phyloP scores from a whole-genome alignment of 2,797 vertebrate genomes.

The Hypotaenidia okinawae region DNA sequence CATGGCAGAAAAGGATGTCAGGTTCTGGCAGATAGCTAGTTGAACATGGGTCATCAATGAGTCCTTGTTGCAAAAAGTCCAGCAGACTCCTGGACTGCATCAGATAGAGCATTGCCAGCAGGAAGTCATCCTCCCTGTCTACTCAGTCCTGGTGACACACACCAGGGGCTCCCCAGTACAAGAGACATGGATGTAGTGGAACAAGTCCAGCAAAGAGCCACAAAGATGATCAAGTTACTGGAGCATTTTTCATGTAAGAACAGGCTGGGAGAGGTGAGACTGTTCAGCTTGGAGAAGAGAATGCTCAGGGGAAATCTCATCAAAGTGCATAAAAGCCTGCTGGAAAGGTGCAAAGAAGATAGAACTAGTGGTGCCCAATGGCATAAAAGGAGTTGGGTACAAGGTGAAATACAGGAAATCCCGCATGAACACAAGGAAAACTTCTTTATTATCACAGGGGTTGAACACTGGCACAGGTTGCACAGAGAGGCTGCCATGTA shows the following conservation, averaged over 20 bases:
- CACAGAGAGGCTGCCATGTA: background rate
- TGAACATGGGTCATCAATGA: background rate
- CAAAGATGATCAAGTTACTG: background rate
- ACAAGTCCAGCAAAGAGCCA: background rate
- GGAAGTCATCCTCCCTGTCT: background rate
- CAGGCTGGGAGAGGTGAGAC: background rate
- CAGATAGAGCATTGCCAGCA: background rate
- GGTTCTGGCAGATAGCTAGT: background rate
- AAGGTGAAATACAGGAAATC: background rate
- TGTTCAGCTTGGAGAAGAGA: background rate
- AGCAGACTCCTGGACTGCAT: background rate
- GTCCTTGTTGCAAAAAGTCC: background rate
- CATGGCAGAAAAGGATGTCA: background rate
- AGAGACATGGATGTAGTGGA: background rate
- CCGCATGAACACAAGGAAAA: background rate
- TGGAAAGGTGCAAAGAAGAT: background rate
- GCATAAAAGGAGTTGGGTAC: background rate
- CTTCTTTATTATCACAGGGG: background rate
- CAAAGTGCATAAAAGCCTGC: background rate
- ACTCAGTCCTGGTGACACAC: background rate
- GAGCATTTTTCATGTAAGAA: background rate
- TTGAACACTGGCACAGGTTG: background rate
- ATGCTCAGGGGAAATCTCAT: background rate
- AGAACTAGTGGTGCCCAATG: background rate
- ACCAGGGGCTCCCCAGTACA: background rate